Evolutionary conservation across 2,113 vertebrate genomes (phyloP).

Genomic region (Archilochus colubris): DNA sequence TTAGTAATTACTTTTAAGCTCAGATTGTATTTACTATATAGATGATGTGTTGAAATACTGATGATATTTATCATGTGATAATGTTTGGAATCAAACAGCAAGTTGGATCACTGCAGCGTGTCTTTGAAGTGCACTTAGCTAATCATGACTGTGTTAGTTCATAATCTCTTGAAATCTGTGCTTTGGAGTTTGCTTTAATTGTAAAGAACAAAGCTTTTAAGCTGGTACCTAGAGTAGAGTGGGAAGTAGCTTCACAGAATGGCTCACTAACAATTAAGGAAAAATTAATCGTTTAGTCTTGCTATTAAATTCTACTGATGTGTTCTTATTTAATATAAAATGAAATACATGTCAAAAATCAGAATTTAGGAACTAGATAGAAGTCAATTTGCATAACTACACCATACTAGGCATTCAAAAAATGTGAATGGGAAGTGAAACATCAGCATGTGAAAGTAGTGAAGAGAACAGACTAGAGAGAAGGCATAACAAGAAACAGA

Average conservation of each 20-base stretch:
- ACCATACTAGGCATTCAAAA: background rate
- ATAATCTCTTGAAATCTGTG: background rate
- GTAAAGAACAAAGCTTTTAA: background rate
- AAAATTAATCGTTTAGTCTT: background rate
- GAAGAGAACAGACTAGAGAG: background rate
- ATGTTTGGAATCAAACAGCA: background rate
- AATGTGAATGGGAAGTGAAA: constrained; percentile 7
- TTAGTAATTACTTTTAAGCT: background rate
- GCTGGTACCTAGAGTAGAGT: background rate
- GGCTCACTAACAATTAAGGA: background rate
- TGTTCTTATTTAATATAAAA: background rate
- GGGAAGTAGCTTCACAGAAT: background rate
- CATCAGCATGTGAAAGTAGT: background rate
- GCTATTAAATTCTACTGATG: background rate
- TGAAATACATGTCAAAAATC: background rate
- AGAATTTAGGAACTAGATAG: background rate
- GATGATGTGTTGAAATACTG: background rate
- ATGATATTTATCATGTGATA: background rate
- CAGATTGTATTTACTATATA: background rate
- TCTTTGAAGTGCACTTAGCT: background rate
- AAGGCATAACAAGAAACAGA: background rate
- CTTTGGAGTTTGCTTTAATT: background rate
- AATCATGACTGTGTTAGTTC: background rate
- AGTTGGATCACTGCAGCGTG: background rate
- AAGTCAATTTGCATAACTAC: background rate